Base-by-base conservation (phyloP, 1,140 invertebrate species). In the Eueides isabella region DNA sequence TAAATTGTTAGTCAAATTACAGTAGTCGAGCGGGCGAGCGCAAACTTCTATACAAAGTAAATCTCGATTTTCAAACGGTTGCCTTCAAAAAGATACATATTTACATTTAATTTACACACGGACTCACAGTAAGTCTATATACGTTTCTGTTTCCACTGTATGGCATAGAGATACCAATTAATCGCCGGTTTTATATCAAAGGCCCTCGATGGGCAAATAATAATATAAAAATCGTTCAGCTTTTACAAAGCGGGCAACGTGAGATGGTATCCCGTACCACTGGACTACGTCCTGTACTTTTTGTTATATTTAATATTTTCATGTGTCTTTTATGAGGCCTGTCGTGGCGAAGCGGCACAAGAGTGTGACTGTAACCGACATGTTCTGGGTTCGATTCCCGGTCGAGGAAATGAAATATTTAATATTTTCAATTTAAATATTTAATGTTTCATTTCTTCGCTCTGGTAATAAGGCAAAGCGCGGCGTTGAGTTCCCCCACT, bases 101-200 rank as follows among this genome's bases (percentile, higher is more conserved):
- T 74, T 70, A 63, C 65, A 67, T 75, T 73, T 75, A 72, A 66
- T 72, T 66, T 72, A 66, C 44, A 66, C 71, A 66, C 68, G 31
- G 61, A 48, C 55, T 28, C 28, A 38, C 35, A 31, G n/a, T n/a
- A n/a, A n/a, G n/a, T n/a, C n/a, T 41, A 41, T 72, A 72, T 61
- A 28, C 31, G 74, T 62, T 71, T 63, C 74, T 55, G 44, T 55
- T 23, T 55, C 44, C n/a, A 55, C 6, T 23, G 48, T 19, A 55
- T 55, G 5, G 23, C 5, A 55, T 55, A 71, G 62, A 2, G 33
- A 69, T 65, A 48, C 69, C 68, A 75, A 75, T 75, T 75, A 75
- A 75, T 63, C 69, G 64, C 30, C 65, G 74, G 68, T 75, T 75
- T 75, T 75, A 48, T 75, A 75, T 75, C 74, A 75, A 71, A 75